These are phyloP conservation scores for Conistra vaccinii DNA, from an alignment of 2,888 invertebrate species.

Conservation along the genomic window DNA sequence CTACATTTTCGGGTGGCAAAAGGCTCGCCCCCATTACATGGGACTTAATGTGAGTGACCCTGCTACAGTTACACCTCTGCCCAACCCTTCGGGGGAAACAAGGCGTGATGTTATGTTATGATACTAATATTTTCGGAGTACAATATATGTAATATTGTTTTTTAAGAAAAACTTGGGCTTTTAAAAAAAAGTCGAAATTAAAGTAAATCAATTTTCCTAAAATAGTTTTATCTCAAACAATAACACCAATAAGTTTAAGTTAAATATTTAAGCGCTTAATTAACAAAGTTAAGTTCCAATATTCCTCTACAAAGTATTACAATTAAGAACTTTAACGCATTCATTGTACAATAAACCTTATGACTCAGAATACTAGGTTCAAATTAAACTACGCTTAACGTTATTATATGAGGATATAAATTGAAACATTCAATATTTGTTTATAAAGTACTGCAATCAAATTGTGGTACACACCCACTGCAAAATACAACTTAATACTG, in stretches of 20 bases:
- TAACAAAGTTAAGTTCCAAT: constrained; percentile 61
- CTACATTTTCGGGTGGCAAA: not conserved
- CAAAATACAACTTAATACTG: not conserved
- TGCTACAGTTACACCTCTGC: no score
- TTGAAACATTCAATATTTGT: constrained; percentile 61
- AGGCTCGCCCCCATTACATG: no score
- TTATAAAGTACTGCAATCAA: constrained; percentile 51
- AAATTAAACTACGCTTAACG: constrained; percentile 6
- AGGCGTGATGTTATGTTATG: no score
- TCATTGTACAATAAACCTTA: constrained; percentile 34
- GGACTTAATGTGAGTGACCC: no score
- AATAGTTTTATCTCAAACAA: constrained; percentile 47
- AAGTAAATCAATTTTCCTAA: constrained; percentile 19
- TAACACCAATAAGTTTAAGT: constrained; percentile 41
- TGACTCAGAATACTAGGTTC: not conserved
- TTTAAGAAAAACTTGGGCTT: not conserved
- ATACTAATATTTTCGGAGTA: not conserved
- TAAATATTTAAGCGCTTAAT: constrained; percentile 60
- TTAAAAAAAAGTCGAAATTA: not conserved
- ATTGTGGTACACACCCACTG: not conserved
- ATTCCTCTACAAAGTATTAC: constrained; percentile 49
- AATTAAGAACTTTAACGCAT: constrained; percentile 44
- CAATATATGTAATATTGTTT: not conserved
- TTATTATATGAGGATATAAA: constrained; percentile 42
- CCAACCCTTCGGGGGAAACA: no score